Conservation (phyloP, 2,797 vertebrate species). For the Triplophysa bombifrons region DNA sequence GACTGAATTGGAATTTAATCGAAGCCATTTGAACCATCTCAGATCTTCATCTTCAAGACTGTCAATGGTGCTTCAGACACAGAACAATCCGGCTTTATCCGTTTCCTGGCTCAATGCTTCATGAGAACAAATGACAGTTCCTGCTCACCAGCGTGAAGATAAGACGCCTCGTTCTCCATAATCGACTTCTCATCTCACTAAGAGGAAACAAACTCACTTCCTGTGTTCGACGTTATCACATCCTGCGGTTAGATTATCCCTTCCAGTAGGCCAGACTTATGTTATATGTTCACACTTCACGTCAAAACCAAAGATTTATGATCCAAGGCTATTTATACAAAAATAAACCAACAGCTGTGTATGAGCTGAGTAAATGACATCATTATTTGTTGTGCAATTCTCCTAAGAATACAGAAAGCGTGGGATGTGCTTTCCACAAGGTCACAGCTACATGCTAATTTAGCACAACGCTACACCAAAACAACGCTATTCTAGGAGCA, state of each 20-base stretch:
- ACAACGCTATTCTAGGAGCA: slow-evolving; percentile 12
- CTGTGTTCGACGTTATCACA: slow-evolving; percentile 72
- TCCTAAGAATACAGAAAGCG: background rate
- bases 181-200: slow-evolving; percentile 58
- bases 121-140: background rate
- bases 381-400: background rate
- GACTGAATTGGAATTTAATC: background rate
- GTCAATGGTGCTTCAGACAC: background rate
- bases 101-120: background rate
- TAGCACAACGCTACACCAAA: background rate
- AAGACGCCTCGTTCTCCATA: slow-evolving; percentile 67
- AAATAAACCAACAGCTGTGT: background rate
- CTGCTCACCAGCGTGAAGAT: slow-evolving; percentile 50
- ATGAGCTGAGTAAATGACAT: background rate
- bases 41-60: background rate
- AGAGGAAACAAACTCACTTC: slow-evolving; percentile 63
- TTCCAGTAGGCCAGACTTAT: slow-evolving; percentile 66
- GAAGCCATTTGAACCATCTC: background rate
- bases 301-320: background rate
- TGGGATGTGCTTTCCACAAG: slow-evolving; percentile 11
- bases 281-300: slow-evolving; percentile 52
- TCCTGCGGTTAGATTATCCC: slow-evolving; percentile 68
- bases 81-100: background rate
- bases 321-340: background rate
- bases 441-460: background rate